These are phyloP conservation scores for Poeciliopsis turrubarensis DNA, from an alignment of 2,113 vertebrate genomes.

Conservation along the genomic window DNA sequence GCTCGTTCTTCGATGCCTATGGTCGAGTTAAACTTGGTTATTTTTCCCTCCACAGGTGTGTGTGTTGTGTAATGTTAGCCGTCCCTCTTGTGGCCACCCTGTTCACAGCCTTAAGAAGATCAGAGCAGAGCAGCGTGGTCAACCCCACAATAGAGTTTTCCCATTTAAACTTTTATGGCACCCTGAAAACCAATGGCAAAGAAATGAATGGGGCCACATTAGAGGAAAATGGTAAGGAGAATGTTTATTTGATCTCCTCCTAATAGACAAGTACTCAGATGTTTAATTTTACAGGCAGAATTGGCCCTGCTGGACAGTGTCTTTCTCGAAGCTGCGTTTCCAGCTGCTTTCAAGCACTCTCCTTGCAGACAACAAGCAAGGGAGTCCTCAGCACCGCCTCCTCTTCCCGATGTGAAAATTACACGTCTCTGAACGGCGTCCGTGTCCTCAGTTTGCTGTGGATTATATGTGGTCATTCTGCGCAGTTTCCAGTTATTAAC, in stretches of 20 bases:
- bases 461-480: slow-evolving; percentile 86
- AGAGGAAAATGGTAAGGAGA: slow-evolving; percentile 34
- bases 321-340: slow-evolving; percentile 46
- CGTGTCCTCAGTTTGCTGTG: slow-evolving; percentile 85
- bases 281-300: slow-evolving; percentile 25
- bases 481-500: slow-evolving; percentile 79
- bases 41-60: slow-evolving; percentile 71
- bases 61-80: slow-evolving; percentile 76
- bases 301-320: neutral
- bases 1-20: neutral
- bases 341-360: slow-evolving; percentile 73
- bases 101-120: slow-evolving; percentile 56
- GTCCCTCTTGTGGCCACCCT: slow-evolving; percentile 80
- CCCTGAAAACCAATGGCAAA: slow-evolving; percentile 44
- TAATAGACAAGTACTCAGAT: neutral
- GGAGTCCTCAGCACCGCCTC: slow-evolving; percentile 59
- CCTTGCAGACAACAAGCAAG: slow-evolving; percentile 76
- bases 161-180: slow-evolving; percentile 69
- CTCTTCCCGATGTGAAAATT: slow-evolving; percentile 46
- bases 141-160: slow-evolving; percentile 32
- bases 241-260: neutral
- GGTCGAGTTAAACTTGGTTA: neutral
- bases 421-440: slow-evolving; percentile 81
- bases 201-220: slow-evolving; percentile 12
- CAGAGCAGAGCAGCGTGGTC: slow-evolving; percentile 53